phyloP scores from a whole-genome alignment of 92 coral and sea anemone species.

The Micromussa lordhowensis region DNA sequence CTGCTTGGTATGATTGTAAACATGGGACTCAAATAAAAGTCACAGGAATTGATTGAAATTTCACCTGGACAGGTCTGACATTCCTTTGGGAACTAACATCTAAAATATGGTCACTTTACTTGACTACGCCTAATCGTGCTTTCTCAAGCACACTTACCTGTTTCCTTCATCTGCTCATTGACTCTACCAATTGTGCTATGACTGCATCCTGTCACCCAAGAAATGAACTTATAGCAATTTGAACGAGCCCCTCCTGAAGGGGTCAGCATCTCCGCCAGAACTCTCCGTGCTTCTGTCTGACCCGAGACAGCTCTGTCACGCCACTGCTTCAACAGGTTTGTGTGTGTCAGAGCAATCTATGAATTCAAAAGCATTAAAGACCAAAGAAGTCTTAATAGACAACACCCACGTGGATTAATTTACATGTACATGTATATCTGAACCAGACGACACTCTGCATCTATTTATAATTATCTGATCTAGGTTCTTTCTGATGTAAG shows the following conservation, averaged over 20 bases:
- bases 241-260: conserved; percentile 99
- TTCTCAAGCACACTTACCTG: conserved; percentile 65
- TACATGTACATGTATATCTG: neutral
- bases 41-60: no score
- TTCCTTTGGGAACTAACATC: no score
- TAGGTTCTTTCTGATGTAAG: neutral
- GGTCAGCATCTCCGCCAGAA: conserved; percentile 97
- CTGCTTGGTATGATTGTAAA: no score
- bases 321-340: conserved; percentile 94
- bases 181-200: conserved; percentile 99
- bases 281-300: conserved; percentile 98
- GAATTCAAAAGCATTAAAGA: neutral
- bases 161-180: conserved; percentile 97
- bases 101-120: no score
- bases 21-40: no score
- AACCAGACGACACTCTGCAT: neutral
- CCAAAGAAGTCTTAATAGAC: neutral
- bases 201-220: conserved; percentile 99
- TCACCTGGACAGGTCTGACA: no score
- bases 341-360: conserved; percentile 92
- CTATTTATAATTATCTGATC: neutral
- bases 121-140: no score
- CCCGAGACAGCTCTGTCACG: conserved; percentile 97
- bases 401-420: neutral
- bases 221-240: conserved; percentile 96